Evolutionary conservation across 1,140 invertebrate genomes (phyloP), one percentile per base, ranked within the genome.

Genomic region (Solen grandis): DNA sequence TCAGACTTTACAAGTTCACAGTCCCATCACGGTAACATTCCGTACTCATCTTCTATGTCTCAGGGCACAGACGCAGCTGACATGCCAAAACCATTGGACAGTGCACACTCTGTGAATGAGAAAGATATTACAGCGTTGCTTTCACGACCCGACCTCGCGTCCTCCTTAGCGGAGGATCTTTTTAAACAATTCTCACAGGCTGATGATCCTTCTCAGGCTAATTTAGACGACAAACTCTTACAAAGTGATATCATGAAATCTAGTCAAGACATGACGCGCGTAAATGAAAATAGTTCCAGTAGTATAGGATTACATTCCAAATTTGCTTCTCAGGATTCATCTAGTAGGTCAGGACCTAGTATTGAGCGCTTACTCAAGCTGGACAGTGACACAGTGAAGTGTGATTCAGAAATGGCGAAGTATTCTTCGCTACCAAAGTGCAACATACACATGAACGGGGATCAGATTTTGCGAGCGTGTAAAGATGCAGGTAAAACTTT

Each of bases 401-500:
- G 63, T 78, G 75, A 78, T 68, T 55, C 63, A n/a, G 75, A 78
- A 54, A 50, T 35, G 22, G 35, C 75, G 10, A 78, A 78, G 60
- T 69, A 78, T 35, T 29, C 60, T 0, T 35, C 75, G 10, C 65
- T 78, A 27, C 75, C 75, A 8, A 68, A 65, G 29, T 54, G 83
- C 25, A 84, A 75, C 33, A 93, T 93, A 54, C 83, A 88, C 46
- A 93, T 93, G 93, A 86, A 84, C 5, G 89, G 92, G 14, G 68
- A 85, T 46, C 90, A 93, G 60, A 86, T 94, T 27, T 33, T 93
- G 0, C 84, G 87, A 31, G 70, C 86, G 54, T 93, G 90, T 85
- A 94, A 93, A 87, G 90, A 89, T 31, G 79, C 87, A 38, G 89
- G 89, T 84, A 68, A 73, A 81, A n/a, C n/a, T n/a, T n/a, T n/a